Conservation (phyloP, 2,888 invertebrate genomes). For the Blastobasis adustella region DNA sequence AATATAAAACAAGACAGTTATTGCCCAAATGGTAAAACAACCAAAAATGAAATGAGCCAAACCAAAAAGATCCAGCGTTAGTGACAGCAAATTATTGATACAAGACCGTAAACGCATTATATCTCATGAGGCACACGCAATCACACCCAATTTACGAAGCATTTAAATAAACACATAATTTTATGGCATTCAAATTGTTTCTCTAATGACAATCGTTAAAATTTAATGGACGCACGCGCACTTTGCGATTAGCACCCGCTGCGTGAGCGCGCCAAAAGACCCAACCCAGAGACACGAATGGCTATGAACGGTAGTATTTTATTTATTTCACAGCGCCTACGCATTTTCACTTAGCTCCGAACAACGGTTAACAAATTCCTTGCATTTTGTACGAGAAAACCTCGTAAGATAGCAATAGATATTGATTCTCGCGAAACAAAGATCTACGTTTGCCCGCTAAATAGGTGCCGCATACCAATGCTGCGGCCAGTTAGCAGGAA, state of each 20-base stretch:
- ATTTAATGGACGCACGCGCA: conserved; percentile 2
- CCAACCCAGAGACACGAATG: not conserved
- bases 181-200: conserved; percentile 2
- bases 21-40: too few relatives aligned
- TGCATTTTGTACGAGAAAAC: conserved; percentile 1
- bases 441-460: conserved; percentile 24
- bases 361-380: conserved; percentile 4
- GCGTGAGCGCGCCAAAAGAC: conserved; percentile 4
- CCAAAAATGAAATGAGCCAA: too few relatives aligned
- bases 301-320: not conserved
- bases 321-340: not conserved
- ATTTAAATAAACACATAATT: not conserved
- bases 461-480: conserved; percentile 32
- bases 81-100: too few relatives aligned
- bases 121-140: not conserved
- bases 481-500: conserved; percentile 6
- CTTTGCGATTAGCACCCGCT: conserved; percentile 6
- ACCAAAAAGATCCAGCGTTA: too few relatives aligned
- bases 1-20: too few relatives aligned
- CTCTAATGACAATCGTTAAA: conserved; percentile 4
- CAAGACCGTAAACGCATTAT: too few relatives aligned
- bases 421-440: conserved; percentile 29
- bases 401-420: conserved; percentile 10
- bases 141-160: not conserved
- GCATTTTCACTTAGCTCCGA: not conserved